Percentiles rank a stretch among this genome's conserved stretches.
These are phyloP conservation scores for Palythoa heliodiscus DNA, from an alignment of 92 coral and sea anemone species.

Conservation along the genomic window DNA sequence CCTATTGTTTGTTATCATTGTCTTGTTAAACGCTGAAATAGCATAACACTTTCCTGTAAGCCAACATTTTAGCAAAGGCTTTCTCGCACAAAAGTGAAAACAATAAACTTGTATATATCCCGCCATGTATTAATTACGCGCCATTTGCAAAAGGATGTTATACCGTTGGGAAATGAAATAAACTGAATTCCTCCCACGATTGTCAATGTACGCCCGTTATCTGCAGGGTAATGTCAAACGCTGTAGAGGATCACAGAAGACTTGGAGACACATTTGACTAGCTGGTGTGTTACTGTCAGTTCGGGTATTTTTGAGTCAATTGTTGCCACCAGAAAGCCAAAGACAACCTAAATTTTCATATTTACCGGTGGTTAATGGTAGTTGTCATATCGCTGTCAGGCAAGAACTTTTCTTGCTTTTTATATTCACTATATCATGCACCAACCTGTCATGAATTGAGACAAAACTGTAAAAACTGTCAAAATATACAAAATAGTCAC, in stretches of 20 bases:
- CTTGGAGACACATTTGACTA: slow-evolving; percentile 12
- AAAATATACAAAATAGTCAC: not conserved
- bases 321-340: slow-evolving; percentile 28
- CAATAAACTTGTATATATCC: slow-evolving; percentile 62
- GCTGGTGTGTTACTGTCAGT: not conserved
- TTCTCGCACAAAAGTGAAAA: slow-evolving; percentile 53
- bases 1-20: slow-evolving; percentile 22
- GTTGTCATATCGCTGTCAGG: slow-evolving; percentile 6
- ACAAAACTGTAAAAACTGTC: not conserved
- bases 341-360: slow-evolving; percentile 16
- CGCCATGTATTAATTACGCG: slow-evolving; percentile 63
- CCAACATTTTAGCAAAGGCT: not conserved
- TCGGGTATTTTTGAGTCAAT: slow-evolving; percentile 12
- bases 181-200: slow-evolving; percentile 63
- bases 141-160: slow-evolving; percentile 68
- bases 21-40: slow-evolving; percentile 38
- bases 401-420: not conserved
- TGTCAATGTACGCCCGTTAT: slow-evolving; percentile 45
- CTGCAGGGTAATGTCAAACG: not conserved
- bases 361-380: slow-evolving; percentile 20
- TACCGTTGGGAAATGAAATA: slow-evolving; percentile 53
- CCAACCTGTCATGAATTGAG: not conserved
- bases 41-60: slow-evolving; percentile 36
- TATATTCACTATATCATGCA: not conserved
- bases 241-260: slow-evolving; percentile 14